A percentile compares a stretch with the other conserved stretches of the same genome.
Evolutionary conservation across 2,797 vertebrate species (phyloP).

Genomic region (Lindbergichthys nudifrons): DNA sequence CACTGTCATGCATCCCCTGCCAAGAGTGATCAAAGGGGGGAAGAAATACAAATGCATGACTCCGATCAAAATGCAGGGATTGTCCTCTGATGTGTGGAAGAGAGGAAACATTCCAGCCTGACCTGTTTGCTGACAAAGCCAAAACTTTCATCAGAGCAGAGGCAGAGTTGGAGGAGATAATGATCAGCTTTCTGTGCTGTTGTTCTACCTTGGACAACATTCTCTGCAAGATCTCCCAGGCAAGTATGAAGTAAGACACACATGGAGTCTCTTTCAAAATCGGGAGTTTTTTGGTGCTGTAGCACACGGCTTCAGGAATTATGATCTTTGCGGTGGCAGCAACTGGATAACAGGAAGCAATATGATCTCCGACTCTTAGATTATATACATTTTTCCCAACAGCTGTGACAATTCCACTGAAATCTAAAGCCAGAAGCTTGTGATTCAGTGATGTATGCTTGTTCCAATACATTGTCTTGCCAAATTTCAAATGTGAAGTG

Average conservation of each 20-base stretch:
- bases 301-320: constrained; percentile 85
- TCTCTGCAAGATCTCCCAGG: constrained; percentile 87
- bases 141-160: constrained; percentile 80
- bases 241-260: constrained; percentile 87
- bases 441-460: constrained; percentile 80
- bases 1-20: constrained; percentile 46
- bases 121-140: constrained; percentile 77
- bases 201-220: constrained; percentile 70
- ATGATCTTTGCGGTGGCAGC: constrained; percentile 76
- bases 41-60: constrained; percentile 82
- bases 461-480: constrained; percentile 88
- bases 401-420: constrained; percentile 84
- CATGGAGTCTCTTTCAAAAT: constrained; percentile 85
- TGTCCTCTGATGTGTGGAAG: constrained; percentile 41
- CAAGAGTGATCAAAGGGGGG: constrained; percentile 77
- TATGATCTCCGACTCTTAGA: constrained; percentile 86
- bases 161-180: constrained; percentile 73
- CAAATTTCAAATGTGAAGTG: constrained; percentile 81
- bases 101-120: constrained; percentile 81
- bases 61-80: constrained; percentile 48
- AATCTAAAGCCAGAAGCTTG: constrained; percentile 86
- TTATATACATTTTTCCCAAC: constrained; percentile 79
- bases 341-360: constrained; percentile 87
- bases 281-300: constrained; percentile 76
- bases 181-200: constrained; percentile 68